Percentiles rank a stretch among this genome's conserved stretches.
Evolutionary conservation across 2,113 vertebrate genomes (phyloP).

Genomic region (Cyprinodon brontotheroides): DNA sequence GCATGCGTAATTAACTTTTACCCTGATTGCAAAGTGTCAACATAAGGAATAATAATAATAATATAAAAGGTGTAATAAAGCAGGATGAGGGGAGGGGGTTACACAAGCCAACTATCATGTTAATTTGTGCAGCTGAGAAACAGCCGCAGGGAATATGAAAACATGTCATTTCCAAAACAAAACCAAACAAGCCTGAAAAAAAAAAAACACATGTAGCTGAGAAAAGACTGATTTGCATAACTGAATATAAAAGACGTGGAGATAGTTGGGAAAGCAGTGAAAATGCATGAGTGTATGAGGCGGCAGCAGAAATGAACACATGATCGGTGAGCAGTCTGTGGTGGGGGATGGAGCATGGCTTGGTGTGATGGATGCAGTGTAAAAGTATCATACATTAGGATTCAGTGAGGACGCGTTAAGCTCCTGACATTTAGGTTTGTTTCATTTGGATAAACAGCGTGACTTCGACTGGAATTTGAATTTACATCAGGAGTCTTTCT

Average conservation of each 20-base stretch:
- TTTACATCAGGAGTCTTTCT: background rate
- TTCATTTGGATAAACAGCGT: background rate
- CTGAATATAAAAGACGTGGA: constrained; percentile 23
- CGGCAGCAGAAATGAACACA: constrained; percentile 7
- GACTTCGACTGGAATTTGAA: background rate
- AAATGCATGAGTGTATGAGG: constrained; percentile 3
- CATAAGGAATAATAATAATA: constrained; percentile 25
- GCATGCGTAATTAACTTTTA: constrained; percentile 19
- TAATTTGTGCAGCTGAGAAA: constrained; percentile 36
- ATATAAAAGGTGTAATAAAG: constrained; percentile 21
- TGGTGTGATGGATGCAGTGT: constrained; percentile 10
- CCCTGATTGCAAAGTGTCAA: constrained; percentile 24
- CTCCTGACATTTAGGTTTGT: background rate
- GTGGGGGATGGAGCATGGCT: constrained; percentile 17
- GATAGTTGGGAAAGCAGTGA: constrained; percentile 11
- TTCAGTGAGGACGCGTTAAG: background rate
- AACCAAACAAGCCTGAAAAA: constrained; percentile 1
- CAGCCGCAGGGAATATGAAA: constrained; percentile 22
- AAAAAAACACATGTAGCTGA: constrained; percentile 30
- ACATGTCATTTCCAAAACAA: constrained; percentile 25
- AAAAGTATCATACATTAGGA: background rate
- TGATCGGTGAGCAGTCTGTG: background rate
- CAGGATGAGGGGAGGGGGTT: background rate
- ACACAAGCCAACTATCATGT: constrained; percentile 11
- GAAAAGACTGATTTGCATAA: constrained; percentile 40